Base-by-base conservation (phyloP, 2,888 invertebrate genomes). In the Gymnocheta viridis region DNA sequence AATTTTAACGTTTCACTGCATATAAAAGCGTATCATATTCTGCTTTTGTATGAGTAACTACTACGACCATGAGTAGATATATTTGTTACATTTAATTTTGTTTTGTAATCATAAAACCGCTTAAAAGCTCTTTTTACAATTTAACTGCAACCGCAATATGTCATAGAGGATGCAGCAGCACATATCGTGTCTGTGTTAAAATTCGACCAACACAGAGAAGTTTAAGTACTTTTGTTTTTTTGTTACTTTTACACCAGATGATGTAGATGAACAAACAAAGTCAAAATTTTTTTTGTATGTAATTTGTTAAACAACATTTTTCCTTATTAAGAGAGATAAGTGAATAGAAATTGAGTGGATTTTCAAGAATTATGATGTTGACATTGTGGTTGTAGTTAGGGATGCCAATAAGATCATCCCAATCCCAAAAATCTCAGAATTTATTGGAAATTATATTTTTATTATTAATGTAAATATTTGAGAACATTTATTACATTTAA, bases 141-240 rank as follows among this genome's bases (percentile, higher is more conserved):
- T 85, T 82, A 84, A 81, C 80, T 85, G 70, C 80, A 85, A 82
- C 86, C 86, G 64, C 84, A 86, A 76, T 80, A 66, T 79, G 70
- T 69, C 77, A 41, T 38, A 70, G 67, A 82, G 66, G 69, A 83
- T 74, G 77, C 56, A 49, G 76, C 54, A 51, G 60, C 22, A 70
- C 62, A 62, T 62, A 41, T 81, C 24, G 19, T 38, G 38, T 29
- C 72, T 56, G 27, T 29, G 32, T 32, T 62, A 17, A 56, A 72
- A 49, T 38, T 35, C 29, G 38, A 60, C 54, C 77, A 49, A 29
- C 49, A 60, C 4, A 49, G 38, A 41, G 32, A 62, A 60, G 14
- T 64, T 44, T 64, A 47, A 72, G 54, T 44, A 9, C 17, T 47
- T 17, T 58, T 60, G n/a, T 47, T 51, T 47, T 51, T 51, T 24